Base-by-base conservation (phyloP, 2,113 vertebrate genomes). In the Kryptolebias marmoratus region DNA sequence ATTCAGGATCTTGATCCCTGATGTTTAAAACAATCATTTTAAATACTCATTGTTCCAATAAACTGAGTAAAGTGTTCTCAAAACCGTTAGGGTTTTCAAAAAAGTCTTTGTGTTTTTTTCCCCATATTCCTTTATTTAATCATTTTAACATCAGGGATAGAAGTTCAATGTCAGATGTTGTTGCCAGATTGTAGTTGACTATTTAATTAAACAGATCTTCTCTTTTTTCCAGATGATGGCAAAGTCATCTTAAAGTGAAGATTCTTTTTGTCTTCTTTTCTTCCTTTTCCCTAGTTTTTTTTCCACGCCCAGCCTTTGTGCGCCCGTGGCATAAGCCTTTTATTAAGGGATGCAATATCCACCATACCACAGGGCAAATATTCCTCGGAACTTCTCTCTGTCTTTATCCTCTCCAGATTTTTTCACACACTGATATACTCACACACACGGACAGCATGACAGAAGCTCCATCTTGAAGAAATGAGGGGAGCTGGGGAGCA, bases 281-380 rank as follows among this genome's bases (percentile, higher is more conserved):
- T 13, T 72, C 56, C 36, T 54, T 66, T 58, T 67, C 48, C 3
- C 12, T 68, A 12, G 66, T 73, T 62, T 14, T 64, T 12, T 66
- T 70, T 68, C 53, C 54, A 22, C 56, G 39, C 45, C 28, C 56
- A 39, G 67, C 27, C 71, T 53, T 52, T 50, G 47, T 56, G 52
- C 50, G 82, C 82, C 86, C 61, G 68, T 89, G 74, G 83, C 85
- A 63, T 65, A 65, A 73, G 75, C 59, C 84, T 82, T 91, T 89
- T 89, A 88, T 90, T 89, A 89, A 76, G 64, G 77, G 71, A 76
- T 84, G 86, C 84, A 91, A 90, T 91, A 91, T 89, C 82, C 68
- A 59, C 81, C 44, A 78, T 59, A 77, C 75, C 77, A 83, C 66
- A 64, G 83, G 57, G 64, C 68, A 66, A 80, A 72, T 78, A 82